Conservation (phyloP, 2,113 vertebrate species). For the Rhipidura dahli region DNA sequence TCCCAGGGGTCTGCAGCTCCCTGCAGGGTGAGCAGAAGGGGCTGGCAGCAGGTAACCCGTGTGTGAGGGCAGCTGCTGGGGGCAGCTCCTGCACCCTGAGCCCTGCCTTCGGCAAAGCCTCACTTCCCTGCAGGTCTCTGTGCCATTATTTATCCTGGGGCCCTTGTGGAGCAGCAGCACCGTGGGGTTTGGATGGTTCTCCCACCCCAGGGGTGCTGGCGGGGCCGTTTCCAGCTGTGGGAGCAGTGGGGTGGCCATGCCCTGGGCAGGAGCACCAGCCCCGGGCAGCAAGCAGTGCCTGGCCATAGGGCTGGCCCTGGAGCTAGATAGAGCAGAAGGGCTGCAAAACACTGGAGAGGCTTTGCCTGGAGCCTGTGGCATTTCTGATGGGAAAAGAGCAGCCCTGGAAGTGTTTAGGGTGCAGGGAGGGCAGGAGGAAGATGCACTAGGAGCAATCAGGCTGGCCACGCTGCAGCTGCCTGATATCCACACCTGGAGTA, state of each 20-base stretch:
- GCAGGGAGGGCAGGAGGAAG: neutral
- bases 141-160: neutral
- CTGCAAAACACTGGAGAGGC: neutral
- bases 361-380: fast-evolving
- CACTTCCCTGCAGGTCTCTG: fast-evolving
- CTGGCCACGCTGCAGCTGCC: neutral
- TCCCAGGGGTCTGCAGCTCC: neutral
- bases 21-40: fast-evolving
- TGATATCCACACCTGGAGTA: fast-evolving
- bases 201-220: neutral
- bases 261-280: neutral
- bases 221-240: neutral
- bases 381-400: neutral
- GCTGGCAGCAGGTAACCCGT: too few relatives aligned
- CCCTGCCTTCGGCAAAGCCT: neutral
- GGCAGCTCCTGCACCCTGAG: fast-evolving
- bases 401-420: neutral
- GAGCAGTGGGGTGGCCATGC: fast-evolving
- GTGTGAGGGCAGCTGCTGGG: neutral
- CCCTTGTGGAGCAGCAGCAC: neutral
- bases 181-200: fast-evolving
- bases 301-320: fast-evolving
- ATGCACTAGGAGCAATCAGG: fast-evolving
- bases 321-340: neutral
- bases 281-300: fast-evolving